phyloP scores from a whole-genome alignment of 1,140 invertebrate species.

The Radopholus similis region DNA sequence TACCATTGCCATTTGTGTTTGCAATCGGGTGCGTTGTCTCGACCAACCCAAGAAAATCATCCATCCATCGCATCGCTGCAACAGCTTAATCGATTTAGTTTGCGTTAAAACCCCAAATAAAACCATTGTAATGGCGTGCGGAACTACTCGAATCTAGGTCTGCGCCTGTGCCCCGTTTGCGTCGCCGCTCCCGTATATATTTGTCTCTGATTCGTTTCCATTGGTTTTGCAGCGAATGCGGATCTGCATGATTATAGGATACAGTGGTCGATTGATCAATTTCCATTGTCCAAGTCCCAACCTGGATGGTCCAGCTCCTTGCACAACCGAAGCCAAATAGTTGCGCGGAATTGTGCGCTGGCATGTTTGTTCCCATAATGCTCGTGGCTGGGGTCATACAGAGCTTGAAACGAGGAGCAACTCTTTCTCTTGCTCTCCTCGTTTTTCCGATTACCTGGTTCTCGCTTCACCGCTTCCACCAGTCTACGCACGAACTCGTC shows the following conservation, averaged over 20 bases:
- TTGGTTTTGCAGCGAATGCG: conserved; percentile 37
- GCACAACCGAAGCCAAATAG: conserved; percentile 32
- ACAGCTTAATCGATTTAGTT: too few species aligned
- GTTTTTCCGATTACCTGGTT: too few species aligned
- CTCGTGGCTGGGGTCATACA: conserved; percentile 44
- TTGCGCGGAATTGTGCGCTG: conserved; percentile 28
- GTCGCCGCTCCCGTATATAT: conserved; percentile 36
- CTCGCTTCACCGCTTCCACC: conserved; percentile 30
- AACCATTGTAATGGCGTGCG: background rate
- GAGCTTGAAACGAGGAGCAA: too few species aligned
- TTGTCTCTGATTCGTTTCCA: conserved; percentile 39
- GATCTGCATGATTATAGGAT: conserved; percentile 22
- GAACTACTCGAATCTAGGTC: background rate
- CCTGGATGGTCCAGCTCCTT: conserved; percentile 41
- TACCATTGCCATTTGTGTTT: too few species aligned
- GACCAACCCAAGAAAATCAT: conserved; percentile 31
- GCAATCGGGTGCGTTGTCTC: conserved; percentile 17
- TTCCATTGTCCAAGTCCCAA: background rate
- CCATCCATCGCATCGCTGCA: conserved; percentile 37
- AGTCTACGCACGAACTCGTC: conserved; percentile 23
- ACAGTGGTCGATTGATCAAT: background rate
- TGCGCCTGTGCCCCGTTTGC: background rate
- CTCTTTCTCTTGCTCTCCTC: too few species aligned
- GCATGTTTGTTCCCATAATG: conserved; percentile 44
- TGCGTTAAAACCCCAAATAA: too few species aligned